Evolutionary conservation across 23 tunicate genomes (phyloP).

Genomic region (Styela plicata): DNA sequence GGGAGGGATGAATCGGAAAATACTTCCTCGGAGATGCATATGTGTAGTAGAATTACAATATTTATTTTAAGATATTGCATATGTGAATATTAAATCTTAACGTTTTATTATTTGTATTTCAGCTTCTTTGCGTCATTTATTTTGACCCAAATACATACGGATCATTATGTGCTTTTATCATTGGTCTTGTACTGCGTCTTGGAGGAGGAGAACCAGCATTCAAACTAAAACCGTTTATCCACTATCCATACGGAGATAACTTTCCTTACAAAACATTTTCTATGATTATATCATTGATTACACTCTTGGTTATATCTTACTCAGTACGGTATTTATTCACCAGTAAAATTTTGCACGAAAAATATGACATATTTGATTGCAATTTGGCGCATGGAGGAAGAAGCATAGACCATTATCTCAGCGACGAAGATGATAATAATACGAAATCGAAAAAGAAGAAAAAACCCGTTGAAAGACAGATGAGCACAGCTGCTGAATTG

Average conservation of each 20-base stretch:
- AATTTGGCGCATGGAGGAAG: constrained; percentile 54
- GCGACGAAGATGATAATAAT: not conserved
- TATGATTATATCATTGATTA: constrained; percentile 39
- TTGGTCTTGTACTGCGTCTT: constrained; percentile 53
- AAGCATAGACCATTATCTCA: constrained; percentile 26
- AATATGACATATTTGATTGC: constrained; percentile 35
- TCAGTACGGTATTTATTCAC: constrained; percentile 20
- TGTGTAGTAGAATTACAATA: no score
- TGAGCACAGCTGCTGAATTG: constrained; percentile 23
- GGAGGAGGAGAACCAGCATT: constrained; percentile 78
- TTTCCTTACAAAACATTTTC: constrained; percentile 55
- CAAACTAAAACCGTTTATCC: constrained; percentile 49
- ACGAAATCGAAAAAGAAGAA: no score
- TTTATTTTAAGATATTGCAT: no score
- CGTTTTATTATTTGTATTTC: no score
- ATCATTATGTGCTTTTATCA: constrained; percentile 39
- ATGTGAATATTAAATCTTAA: no score
- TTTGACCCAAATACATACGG: constrained; percentile 83
- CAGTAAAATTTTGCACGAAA: constrained; percentile 18
- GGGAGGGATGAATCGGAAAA: no score
- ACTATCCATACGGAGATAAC: constrained; percentile 34
- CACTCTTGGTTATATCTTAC: constrained; percentile 31
- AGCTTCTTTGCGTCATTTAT: constrained; percentile 58
- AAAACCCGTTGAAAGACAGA: not conserved
- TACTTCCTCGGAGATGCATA: no score